Evolutionary conservation across 2,113 vertebrate genomes (phyloP), one percentile per base, ranked within the genome.

Genomic region (Semicossyphus pulcher): DNA sequence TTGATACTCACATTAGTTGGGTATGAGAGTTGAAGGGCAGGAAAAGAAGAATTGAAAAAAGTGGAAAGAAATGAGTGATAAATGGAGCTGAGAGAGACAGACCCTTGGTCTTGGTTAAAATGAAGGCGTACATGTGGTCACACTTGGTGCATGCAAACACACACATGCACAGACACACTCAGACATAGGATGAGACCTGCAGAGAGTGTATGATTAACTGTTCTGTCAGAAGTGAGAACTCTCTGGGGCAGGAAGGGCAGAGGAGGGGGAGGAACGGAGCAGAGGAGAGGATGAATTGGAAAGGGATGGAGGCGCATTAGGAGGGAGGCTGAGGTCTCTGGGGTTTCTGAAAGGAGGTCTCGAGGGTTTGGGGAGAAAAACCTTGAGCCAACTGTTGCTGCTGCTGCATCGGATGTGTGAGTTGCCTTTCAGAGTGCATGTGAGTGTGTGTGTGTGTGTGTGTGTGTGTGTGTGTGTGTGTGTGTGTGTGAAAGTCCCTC

Each of bases 191-290:
- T 54, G 85, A 80, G 71, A 86, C 81, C 88, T 88, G 84, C 76
- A 71, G 82, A 90, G 86, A 80, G 80, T 67, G 65, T 86, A 79
- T 91, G 89, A 92, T 91, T 85, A 91, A 92, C 85, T 86, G 81
- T 86, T 90, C 86, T 89, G 88, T 88, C 91, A 89, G 73, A 85
- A 78, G 44, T 72, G 81, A 86, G 83, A 86, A 85, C 59, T 83
- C 87, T 82, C 82, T 56, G 78, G 85, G 86, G 81, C 52, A 59
- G 87, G 83, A 74, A 85, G 77, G 83, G 75, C 80, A 85, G 68
- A 83, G 67, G 56, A 83, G 80, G 65, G 53, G 82, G 81, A 86
- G 84, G 83, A 70, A 72, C 25, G 2, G 54, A 77, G 60, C 45
- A 47, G 66, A 70, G 63, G 67, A 86, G 59, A 56, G 68, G 54